Conservation (phyloP, 2,888 invertebrate genomes). For the Tanypteryx hageni region DNA sequence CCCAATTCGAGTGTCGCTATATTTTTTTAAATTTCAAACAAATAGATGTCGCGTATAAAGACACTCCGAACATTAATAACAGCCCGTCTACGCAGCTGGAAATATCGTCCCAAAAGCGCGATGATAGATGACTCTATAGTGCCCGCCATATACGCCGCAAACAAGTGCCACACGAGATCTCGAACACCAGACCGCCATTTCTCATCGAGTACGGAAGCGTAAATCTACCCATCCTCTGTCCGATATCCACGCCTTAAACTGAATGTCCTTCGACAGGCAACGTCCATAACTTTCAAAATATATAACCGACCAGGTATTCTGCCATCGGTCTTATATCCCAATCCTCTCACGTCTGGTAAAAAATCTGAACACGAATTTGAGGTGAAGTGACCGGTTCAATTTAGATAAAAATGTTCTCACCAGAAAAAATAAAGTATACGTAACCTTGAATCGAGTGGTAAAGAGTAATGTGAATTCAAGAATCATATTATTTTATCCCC, state of each 20-base stretch:
- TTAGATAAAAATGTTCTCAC: too few species aligned
- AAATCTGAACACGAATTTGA: background rate
- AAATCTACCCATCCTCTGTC: conserved; percentile 10
- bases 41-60: background rate
- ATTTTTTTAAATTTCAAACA: conserved; percentile 3
- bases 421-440: too few species aligned
- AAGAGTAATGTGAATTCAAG: too few species aligned
- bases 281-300: conserved; percentile 28
- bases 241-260: conserved; percentile 7
- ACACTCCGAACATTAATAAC: background rate
- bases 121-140: conserved; percentile 7
- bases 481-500: too few species aligned
- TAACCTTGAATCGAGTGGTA: too few species aligned
- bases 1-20: too few species aligned
- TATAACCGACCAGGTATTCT: background rate
- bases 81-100: conserved; percentile 12
- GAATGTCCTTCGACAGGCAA: conserved; percentile 3
- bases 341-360: background rate
- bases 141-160: conserved; percentile 1
- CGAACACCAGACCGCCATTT: background rate
- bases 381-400: too few species aligned
- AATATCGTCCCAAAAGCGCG: background rate
- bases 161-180: conserved; percentile 24
- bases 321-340: background rate
- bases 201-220: background rate